Conservation (phyloP, 2,888 invertebrate species). For the Drosophila robusta region DNA sequence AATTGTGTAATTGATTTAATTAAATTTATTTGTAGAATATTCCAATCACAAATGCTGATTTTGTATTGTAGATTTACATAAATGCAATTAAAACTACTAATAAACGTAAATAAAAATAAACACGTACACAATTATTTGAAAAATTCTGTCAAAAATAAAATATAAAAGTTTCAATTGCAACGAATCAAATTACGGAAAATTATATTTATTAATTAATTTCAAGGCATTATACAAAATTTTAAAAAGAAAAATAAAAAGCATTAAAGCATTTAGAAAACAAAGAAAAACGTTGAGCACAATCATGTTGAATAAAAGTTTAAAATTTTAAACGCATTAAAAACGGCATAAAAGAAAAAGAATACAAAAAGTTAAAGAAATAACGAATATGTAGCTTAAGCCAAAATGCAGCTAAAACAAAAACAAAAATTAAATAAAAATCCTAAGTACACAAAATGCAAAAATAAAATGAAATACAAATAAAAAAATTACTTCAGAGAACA, state of each 20-base stretch:
- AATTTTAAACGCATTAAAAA: conserved; percentile 59
- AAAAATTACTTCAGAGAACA: conserved; percentile 29
- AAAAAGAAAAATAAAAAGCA: conserved; percentile 12
- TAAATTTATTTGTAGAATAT: conserved; percentile 45
- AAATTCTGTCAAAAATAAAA: conserved; percentile 10
- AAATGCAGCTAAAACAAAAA: conserved; percentile 43
- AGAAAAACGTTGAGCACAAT: conserved; percentile 84
- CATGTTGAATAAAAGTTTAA: conserved; percentile 73
- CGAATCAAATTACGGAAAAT: conserved; percentile 51
- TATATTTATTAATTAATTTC: conserved; percentile 45
- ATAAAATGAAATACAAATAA: conserved; percentile 47
- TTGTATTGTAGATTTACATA: conserved; percentile 41
- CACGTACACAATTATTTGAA: conserved; percentile 19
- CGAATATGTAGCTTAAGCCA: conserved; percentile 61
- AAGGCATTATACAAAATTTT: conserved; percentile 30
- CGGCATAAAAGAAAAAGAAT: conserved; percentile 40
- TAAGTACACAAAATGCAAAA: conserved; percentile 57
- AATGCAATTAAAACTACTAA: conserved; percentile 55
- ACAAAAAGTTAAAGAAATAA: conserved; percentile 11
- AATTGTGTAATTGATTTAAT: conserved; percentile 45
- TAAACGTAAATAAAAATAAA: conserved; percentile 19
- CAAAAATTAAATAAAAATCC: conserved; percentile 41
- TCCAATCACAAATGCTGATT: conserved; percentile 56
- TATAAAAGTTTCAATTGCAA: conserved; percentile 61
- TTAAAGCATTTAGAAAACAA: conserved; percentile 44